Base-by-base conservation (phyloP, 2,888 invertebrate species). In the Drosophila birchii region DNA sequence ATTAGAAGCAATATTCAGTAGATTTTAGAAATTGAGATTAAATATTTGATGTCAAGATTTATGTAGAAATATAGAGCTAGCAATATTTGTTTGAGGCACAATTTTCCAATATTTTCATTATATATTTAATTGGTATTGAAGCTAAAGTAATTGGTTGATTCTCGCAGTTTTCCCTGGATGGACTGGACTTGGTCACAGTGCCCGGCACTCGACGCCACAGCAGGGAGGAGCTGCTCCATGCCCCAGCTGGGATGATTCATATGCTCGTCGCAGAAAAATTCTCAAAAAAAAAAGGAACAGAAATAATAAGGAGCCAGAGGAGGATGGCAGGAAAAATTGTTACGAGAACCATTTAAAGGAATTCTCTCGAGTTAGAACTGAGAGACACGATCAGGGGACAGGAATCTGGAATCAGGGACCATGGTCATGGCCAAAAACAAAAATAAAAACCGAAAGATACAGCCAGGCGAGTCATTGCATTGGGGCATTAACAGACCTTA, bases 291-390 rank as follows among this genome's bases (percentile, higher is more conserved):
- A 23, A 39, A 23, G 36, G 8, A 61, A 49, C 43, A 36, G 7
- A 49, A 62, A 63, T 63, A 63, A 66, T 63, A 66, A 53, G 64
- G 39, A 64, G 34, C 55, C 49, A 45, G 56, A 64, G 68, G 68
- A 49, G 56, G 55, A 34, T 41, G 55, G 29, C 56, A 53, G 73
- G 53, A 58, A 76, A 73, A 72, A 74, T 74, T 81, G 79, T 79
- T 83, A 75, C 72, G 60, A 88, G 81, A 86, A 78, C 70, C 79
- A 86, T 87, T 88, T 88, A 84, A 84, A 88, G 89, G 89, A 86
- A 86, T 88, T 87, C 86, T 86, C 79, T 32, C 54, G 75, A 83
- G 76, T 88, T 86, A 86, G 85, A 79, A 78, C 76, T 60, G 32
- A 78, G 77, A 84, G 86, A 83, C 86, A 86, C 81, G 84, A 81